phyloP scores from a whole-genome alignment of 2,797 vertebrate genomes.

The Discoglossus pictus region DNA sequence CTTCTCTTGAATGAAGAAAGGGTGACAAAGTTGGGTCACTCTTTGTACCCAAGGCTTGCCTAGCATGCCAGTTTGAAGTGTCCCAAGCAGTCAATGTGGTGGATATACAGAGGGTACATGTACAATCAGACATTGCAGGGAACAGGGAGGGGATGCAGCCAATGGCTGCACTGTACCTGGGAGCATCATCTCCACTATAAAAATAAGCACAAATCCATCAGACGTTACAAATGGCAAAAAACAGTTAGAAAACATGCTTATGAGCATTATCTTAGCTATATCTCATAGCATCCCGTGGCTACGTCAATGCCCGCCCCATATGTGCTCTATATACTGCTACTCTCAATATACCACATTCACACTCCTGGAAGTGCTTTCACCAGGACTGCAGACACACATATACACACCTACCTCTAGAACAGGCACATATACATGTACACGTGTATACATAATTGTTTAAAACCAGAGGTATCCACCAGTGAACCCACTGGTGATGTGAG shows the following conservation, averaged over 20 bases:
- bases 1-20: neutral
- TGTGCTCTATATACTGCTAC: slow-evolving; percentile 35
- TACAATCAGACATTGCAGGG: slow-evolving; percentile 1
- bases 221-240: slow-evolving; percentile 19
- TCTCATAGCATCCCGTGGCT: slow-evolving; percentile 1
- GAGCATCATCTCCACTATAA: slow-evolving; percentile 26
- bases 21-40: neutral
- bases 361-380: neutral
- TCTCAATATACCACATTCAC: neutral
- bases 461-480: no score
- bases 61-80: slow-evolving; percentile 10
- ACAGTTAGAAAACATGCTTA: slow-evolving; percentile 38
- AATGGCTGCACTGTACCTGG: neutral
- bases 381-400: neutral
- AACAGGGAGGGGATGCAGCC: neutral
- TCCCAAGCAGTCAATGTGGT: neutral
- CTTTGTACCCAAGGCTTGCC: slow-evolving; percentile 2
- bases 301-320: neutral
- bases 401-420: neutral
- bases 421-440: neutral
- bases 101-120: slow-evolving; percentile 24
- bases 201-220: slow-evolving; percentile 41
- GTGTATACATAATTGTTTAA: neutral
- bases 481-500: no score
- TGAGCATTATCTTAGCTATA: neutral